Base-by-base conservation (phyloP, 2,888 invertebrate genomes). In the Aplocera efformata region DNA sequence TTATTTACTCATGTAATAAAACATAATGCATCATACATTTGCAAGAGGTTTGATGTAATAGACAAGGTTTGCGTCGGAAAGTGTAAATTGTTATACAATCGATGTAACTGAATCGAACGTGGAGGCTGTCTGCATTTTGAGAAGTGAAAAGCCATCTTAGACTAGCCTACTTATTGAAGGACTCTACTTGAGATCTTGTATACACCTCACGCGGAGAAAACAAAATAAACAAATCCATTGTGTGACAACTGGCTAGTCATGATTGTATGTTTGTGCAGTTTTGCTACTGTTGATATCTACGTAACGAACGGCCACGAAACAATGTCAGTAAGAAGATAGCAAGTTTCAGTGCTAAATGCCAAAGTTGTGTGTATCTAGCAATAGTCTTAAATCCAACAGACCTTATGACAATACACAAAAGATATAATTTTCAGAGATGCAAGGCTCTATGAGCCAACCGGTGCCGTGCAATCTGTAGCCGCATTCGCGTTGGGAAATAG, bases 31-130 rank as follows among this genome's bases (percentile, higher is more conserved):
- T 33, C 29, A 32, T 25, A 38, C 8, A 24, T 24, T 30, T 33
- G 30, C 29, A 26, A 39, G 24, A 42, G 27, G 41, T 26, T 38
- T 38, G 34, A 43, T 43, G 33, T 40, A 36, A 47, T 25, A 27
- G 23, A 34, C 33, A 32, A 45, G 32, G 44, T 32, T 45, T 22
- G 28, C 25, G 9, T 20, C 36, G 20, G 30, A 36, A 48, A 42
- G 56, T 60, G 60, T 53, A 44, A 57, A 55, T 56, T 59, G 57
- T 51, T 68, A 62, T 54, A 63, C 63, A 67, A 66, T 59, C 53
- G 42, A 55, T 57, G 32, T 22, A 42, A 56, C 26, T 40, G 29
- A 42, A 40, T 35, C 28, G 10, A 27, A 17, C 10, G 17, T 40
- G 23, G 27, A 26, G 7, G 6, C 32, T 53, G 48, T 54, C 32